Evolutionary conservation across 2,888 invertebrate genomes (phyloP).

Genomic region (Biston betularia): DNA sequence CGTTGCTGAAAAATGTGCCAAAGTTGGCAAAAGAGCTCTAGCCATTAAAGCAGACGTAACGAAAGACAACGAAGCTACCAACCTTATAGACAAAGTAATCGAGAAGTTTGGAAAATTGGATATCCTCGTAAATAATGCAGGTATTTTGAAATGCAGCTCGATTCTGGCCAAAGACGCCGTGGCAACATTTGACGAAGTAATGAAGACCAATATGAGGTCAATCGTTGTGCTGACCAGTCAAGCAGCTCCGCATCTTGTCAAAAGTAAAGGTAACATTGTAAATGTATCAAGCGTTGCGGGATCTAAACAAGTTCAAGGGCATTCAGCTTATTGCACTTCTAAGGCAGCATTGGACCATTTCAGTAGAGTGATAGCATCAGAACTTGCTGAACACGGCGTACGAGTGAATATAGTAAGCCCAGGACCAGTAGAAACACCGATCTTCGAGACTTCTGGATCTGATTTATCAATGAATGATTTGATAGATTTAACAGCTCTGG

Average conservation of each 20-base stretch:
- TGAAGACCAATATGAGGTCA: slow-evolving; percentile 58
- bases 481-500: slow-evolving; percentile 43
- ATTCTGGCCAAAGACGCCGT: slow-evolving; percentile 46
- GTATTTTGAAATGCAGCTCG: slow-evolving; percentile 37
- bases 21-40: slow-evolving; percentile 45
- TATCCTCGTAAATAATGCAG: slow-evolving; percentile 61
- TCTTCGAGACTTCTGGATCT: slow-evolving; percentile 56
- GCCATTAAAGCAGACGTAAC: slow-evolving; percentile 56
- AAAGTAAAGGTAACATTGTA: slow-evolving; percentile 59
- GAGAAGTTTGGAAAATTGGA: slow-evolving; percentile 55
- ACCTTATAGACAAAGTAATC: slow-evolving; percentile 52
- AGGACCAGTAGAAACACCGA: slow-evolving; percentile 75
- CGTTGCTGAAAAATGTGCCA: slow-evolving; percentile 65
- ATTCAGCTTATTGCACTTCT: slow-evolving; percentile 64
- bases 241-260: slow-evolving; percentile 53
- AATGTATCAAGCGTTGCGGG: slow-evolving; percentile 57
- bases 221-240: slow-evolving; percentile 51
- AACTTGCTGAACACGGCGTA: slow-evolving; percentile 89
- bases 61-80: slow-evolving; percentile 52
- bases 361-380: slow-evolving; percentile 76
- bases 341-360: slow-evolving; percentile 60
- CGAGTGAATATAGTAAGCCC: slow-evolving; percentile 84
- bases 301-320: neutral
- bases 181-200: slow-evolving; percentile 51
- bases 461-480: slow-evolving; percentile 19